Evolutionary conservation across 2,797 vertebrate genomes (phyloP).

Genomic region (Thaleichthys pacificus): DNA sequence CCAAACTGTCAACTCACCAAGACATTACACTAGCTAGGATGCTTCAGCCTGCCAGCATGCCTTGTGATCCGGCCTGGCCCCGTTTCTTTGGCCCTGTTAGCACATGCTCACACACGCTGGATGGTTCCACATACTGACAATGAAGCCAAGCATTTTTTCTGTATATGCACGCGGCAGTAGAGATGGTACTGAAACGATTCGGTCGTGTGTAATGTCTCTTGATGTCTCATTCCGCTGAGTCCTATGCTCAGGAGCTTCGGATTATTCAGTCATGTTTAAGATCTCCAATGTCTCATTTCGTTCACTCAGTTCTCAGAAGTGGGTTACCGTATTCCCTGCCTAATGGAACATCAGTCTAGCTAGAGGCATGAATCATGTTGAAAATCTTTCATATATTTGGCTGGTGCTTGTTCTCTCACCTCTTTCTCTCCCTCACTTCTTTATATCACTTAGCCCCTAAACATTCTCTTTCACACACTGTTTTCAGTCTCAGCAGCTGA

Average conservation of each 20-base stretch:
- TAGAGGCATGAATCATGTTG: constrained; percentile 4
- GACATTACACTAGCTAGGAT: constrained; percentile 1
- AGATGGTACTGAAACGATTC: constrained; percentile 41
- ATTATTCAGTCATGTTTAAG: constrained; percentile 29
- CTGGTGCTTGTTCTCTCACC: not conserved
- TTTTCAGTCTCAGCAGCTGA: constrained; percentile 50
- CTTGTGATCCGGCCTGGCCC: not conserved
- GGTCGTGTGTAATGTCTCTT: constrained; percentile 49
- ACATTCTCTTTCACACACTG: constrained; percentile 45
- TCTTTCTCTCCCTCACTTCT: constrained; percentile 29
- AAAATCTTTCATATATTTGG: not conserved
- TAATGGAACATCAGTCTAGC: not conserved
- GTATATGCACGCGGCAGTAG: constrained; percentile 30
- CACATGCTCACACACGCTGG: not conserved
- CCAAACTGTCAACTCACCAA: not conserved
- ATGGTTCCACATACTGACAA: not conserved
- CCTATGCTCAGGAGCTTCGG: not conserved
- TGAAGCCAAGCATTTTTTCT: constrained; percentile 27
- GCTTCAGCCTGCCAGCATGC: constrained; percentile 4
- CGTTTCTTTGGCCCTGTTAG: not conserved
- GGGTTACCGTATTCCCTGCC: not conserved
- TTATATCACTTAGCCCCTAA: constrained; percentile 59
- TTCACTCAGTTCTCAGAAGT: not conserved
- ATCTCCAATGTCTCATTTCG: constrained; percentile 47
- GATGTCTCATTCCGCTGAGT: constrained; percentile 41